A percentile compares a stretch with the other conserved stretches of the same genome.
These are phyloP conservation scores for Apeira syringaria DNA, from an alignment of 2,888 invertebrate species.

Conservation along the genomic window DNA sequence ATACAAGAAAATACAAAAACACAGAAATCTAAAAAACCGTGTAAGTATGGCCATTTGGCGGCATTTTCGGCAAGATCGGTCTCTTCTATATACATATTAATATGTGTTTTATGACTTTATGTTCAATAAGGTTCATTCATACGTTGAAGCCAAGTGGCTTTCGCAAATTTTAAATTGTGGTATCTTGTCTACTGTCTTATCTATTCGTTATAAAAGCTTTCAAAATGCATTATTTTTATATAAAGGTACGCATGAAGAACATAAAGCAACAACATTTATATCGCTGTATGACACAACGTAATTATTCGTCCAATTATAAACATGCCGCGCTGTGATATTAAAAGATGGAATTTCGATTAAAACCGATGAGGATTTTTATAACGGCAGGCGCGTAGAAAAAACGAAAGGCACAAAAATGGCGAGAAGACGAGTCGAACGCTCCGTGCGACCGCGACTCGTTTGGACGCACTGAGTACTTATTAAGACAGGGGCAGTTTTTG, in stretches of 20 bases:
- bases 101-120: too few relatives aligned
- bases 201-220: too few relatives aligned
- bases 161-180: too few relatives aligned
- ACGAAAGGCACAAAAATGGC: conserved; percentile 67
- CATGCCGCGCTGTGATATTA: conserved; percentile 62
- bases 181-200: too few relatives aligned
- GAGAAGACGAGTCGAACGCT: conserved; percentile 59
- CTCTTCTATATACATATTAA: too few relatives aligned
- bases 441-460: conserved; percentile 60
- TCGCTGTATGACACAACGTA: conserved; percentile 59
- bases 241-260: conserved; percentile 48
- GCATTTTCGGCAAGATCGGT: too few relatives aligned
- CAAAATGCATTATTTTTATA: conserved; percentile 33
- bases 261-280: conserved; percentile 49
- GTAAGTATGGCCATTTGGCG: too few relatives aligned
- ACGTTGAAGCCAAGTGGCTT: too few relatives aligned
- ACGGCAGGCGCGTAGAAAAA: conserved; percentile 63
- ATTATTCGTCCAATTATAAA: conserved; percentile 71
- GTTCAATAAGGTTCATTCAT: too few relatives aligned
- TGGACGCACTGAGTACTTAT: conserved; percentile 72
- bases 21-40: too few relatives aligned
- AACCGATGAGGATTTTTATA: conserved; percentile 74
- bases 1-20: too few relatives aligned
- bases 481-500: conserved; percentile 81
- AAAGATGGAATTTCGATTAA: conserved; percentile 76